Percentiles rank a stretch among this genome's conserved stretches.
These are phyloP conservation scores for Onychorhynchus coronatus DNA, from an alignment of 2,113 vertebrate genomes.

Conservation along the genomic window DNA sequence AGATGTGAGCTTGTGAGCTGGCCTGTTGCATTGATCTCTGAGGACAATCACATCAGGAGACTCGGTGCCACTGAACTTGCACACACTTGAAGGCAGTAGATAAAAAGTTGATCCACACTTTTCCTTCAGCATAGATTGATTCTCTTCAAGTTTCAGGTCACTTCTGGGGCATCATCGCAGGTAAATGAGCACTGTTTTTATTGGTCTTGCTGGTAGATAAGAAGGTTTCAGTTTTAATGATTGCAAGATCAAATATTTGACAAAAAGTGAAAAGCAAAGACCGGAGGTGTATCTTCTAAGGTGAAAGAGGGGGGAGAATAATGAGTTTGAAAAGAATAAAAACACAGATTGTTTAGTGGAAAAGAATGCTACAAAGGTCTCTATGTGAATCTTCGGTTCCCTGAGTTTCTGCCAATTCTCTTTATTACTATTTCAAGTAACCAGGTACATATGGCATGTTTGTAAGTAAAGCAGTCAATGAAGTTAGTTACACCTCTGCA, in stretches of 20 bases:
- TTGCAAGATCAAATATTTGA: slow-evolving; percentile 61
- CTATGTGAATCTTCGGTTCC: background rate
- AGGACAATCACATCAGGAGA: background rate
- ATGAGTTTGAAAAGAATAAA: background rate
- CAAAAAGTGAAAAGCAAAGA: slow-evolving; percentile 72
- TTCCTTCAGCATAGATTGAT: background rate
- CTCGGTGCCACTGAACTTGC: background rate
- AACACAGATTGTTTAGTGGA: background rate
- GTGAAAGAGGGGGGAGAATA: background rate
- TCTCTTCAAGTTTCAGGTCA: slow-evolving; percentile 52
- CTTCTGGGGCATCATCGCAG: slow-evolving; percentile 1
- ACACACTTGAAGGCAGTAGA: background rate
- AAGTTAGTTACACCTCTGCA: slow-evolving; percentile 78
- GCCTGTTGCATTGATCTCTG: background rate
- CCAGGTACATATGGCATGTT: slow-evolving; percentile 74
- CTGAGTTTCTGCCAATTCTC: slow-evolving; percentile 20
- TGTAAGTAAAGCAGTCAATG: slow-evolving; percentile 75
- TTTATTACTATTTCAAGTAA: slow-evolving; percentile 66
- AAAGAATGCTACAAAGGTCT: background rate
- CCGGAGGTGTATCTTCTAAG: background rate
- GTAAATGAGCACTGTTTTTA: slow-evolving; percentile 52
- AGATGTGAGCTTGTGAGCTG: background rate
- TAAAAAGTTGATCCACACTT: background rate
- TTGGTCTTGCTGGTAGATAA: slow-evolving; percentile 64
- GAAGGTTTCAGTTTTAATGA: slow-evolving; percentile 51